phyloP scores from a whole-genome alignment of 2,888 invertebrate genomes.

The Drosophila emarginata region DNA sequence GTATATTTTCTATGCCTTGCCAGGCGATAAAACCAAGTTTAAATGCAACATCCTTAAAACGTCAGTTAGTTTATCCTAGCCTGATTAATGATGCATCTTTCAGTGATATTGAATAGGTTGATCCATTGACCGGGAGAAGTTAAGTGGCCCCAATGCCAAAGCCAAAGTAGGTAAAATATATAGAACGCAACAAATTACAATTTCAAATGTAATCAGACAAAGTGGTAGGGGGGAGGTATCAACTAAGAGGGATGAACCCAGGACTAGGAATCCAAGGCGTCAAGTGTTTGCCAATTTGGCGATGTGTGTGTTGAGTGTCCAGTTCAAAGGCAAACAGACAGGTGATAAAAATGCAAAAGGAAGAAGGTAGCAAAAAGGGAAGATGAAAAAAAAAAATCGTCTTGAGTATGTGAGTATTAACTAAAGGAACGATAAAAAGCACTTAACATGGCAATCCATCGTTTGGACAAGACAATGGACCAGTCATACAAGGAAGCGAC shows the following conservation, averaged over 20 bases:
- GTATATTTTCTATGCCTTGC: background rate
- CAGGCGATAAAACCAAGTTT: background rate
- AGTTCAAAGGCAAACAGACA: slow-evolving; percentile 67
- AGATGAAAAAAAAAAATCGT: slow-evolving; percentile 8
- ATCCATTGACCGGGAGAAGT: slow-evolving; percentile 69
- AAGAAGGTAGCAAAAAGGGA: slow-evolving; percentile 7
- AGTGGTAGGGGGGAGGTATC: slow-evolving; percentile 63
- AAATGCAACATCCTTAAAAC: slow-evolving; percentile 12
- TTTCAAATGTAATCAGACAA: slow-evolving; percentile 83
- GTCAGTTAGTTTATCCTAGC: slow-evolving; percentile 4
- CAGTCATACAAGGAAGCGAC: background rate
- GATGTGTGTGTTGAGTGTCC: slow-evolving; percentile 32
- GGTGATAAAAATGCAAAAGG: slow-evolving; percentile 71
- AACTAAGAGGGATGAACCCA: slow-evolving; percentile 5
- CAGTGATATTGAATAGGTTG: slow-evolving; percentile 63
- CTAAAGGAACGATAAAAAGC: slow-evolving; percentile 73
- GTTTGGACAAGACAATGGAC: slow-evolving; percentile 53
- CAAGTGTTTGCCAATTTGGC: slow-evolving; percentile 46
- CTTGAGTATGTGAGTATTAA: slow-evolving; percentile 65
- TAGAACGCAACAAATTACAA: slow-evolving; percentile 79
- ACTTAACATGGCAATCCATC: slow-evolving; percentile 78
- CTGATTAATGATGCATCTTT: slow-evolving; percentile 56
- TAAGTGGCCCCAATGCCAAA: slow-evolving; percentile 38
- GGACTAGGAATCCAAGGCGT: slow-evolving; percentile 19
- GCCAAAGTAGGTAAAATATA: slow-evolving; percentile 45